phyloP scores from a whole-genome alignment of 2,888 invertebrate species.

The Melanostoma mellinum region DNA sequence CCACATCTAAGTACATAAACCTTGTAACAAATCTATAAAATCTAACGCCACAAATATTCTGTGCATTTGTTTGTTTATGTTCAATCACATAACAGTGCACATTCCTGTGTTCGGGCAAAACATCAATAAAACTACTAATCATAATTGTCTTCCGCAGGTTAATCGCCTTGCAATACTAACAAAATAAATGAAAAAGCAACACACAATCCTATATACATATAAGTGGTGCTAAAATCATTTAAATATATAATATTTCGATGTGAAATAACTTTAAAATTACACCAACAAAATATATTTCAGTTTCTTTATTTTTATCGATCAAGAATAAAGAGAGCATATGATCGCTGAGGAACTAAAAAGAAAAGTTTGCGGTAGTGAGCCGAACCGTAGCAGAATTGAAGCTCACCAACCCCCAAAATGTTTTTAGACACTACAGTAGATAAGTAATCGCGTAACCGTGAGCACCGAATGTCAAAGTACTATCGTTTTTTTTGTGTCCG shows the following conservation, averaged over 20 bases:
- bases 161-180: too few species aligned
- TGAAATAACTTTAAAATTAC: slow-evolving; percentile 45
- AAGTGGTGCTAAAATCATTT: slow-evolving; percentile 13
- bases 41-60: too few species aligned
- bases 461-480: slow-evolving; percentile 60
- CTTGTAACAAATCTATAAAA: too few species aligned
- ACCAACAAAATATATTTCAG: slow-evolving; percentile 22
- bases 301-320: slow-evolving; percentile 62
- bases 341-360: slow-evolving; percentile 26
- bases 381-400: slow-evolving; percentile 2
- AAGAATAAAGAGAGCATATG: slow-evolving; percentile 27
- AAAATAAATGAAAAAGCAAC: too few species aligned
- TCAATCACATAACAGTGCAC: too few species aligned
- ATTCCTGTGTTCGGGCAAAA: too few species aligned
- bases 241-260: slow-evolving; percentile 1
- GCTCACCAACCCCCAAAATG: slow-evolving; percentile 30
- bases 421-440: slow-evolving; percentile 53
- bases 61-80: too few species aligned
- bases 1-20: too few species aligned
- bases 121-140: too few species aligned
- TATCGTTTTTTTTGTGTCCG: slow-evolving; percentile 41
- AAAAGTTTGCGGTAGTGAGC: slow-evolving; percentile 25
- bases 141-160: too few species aligned
- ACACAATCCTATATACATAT: slow-evolving; percentile 12
- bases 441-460: slow-evolving; percentile 65